Percentiles rank a stretch among this genome's conserved stretches.
These are phyloP conservation scores for Thymelicus lineola DNA, from an alignment of 2,888 invertebrate species.

Conservation along the genomic window DNA sequence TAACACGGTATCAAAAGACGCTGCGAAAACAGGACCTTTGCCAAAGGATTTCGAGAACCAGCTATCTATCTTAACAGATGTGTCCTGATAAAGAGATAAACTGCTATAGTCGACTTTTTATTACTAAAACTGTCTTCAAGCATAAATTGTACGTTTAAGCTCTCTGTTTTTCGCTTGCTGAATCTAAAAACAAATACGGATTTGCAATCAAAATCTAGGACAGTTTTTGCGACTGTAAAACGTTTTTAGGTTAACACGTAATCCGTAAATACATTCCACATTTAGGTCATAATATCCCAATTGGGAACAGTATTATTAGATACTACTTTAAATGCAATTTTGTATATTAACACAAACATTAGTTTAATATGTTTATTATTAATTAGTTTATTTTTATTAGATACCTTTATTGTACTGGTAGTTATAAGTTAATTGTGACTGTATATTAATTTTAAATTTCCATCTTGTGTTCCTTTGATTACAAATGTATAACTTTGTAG, in stretches of 20 bases:
- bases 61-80: conserved; percentile 38
- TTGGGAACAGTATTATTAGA: conserved; percentile 4
- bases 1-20: conserved; percentile 34
- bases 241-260: conserved; percentile 32
- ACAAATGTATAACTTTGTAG: no score
- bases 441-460: no score
- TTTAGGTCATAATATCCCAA: conserved; percentile 18
- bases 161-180: conserved; percentile 31
- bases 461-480: no score
- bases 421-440: no score
- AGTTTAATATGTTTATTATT: not conserved
- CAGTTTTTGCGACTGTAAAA: conserved; percentile 35
- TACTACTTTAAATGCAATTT: conserved; percentile 1
- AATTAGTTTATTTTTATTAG: no score
- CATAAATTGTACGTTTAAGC: conserved; percentile 36
- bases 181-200: conserved; percentile 38
- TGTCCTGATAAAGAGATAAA: conserved; percentile 36
- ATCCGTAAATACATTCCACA: conserved; percentile 21
- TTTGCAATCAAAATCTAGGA: conserved; percentile 37
- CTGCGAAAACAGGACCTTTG: conserved; percentile 32
- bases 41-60: conserved; percentile 34
- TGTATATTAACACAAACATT: not conserved
- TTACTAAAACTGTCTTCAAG: conserved; percentile 37
- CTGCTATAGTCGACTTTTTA: conserved; percentile 35
- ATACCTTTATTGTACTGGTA: no score